Conservation (phyloP, 2,113 vertebrate species). For the Tenrec ecaudatus region DNA sequence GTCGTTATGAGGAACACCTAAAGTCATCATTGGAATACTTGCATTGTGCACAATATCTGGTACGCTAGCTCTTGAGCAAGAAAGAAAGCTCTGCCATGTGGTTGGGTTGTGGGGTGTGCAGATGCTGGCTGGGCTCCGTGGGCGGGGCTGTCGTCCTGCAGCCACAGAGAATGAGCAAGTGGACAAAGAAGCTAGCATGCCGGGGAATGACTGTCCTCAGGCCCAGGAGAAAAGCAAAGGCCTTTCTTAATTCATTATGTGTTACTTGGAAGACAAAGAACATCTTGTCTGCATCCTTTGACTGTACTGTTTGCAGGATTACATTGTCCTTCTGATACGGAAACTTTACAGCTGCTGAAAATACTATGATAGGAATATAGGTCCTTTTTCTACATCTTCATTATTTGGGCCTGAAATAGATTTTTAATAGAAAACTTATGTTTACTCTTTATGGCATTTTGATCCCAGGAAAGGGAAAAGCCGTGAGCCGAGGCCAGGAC, state of each 20-base stretch:
- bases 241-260: conserved; percentile 48
- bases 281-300: conserved; percentile 55
- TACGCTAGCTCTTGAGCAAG: conserved; percentile 83
- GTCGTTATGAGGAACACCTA: conserved; percentile 60
- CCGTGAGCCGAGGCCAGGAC: neutral
- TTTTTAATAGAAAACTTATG: conserved; percentile 72
- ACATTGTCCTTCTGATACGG: conserved; percentile 69
- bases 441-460: conserved; percentile 68
- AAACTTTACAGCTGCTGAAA: conserved; percentile 75
- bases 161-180: conserved; percentile 74
- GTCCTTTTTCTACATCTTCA: conserved; percentile 71
- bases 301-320: conserved; percentile 58
- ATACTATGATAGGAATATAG: conserved; percentile 71
- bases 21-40: conserved; percentile 83
- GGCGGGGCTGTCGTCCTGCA: conserved; percentile 73
- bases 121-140: conserved; percentile 67
- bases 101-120: conserved; percentile 75
- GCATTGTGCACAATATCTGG: conserved; percentile 87
- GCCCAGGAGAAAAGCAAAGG: conserved; percentile 49
- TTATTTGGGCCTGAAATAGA: conserved; percentile 61
- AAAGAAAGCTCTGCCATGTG: conserved; percentile 81
- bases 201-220: conserved; percentile 58
- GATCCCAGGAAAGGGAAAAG: conserved; percentile 55
- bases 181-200: conserved; percentile 63
- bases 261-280: conserved; percentile 48